phyloP scores from a whole-genome alignment of 1,140 invertebrate species.

The Listronotus oregonensis region DNA sequence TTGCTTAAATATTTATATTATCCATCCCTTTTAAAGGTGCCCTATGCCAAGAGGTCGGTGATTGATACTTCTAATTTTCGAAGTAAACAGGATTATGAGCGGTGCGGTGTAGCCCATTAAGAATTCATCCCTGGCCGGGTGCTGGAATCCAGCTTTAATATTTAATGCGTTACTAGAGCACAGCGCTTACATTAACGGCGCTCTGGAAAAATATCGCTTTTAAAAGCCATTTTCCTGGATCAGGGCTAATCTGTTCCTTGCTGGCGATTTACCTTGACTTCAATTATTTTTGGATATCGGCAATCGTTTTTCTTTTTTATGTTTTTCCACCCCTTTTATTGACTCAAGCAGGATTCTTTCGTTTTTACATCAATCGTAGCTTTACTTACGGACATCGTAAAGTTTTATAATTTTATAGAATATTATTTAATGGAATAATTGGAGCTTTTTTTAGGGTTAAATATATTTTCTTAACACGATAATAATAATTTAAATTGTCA shows the following conservation, averaged over 20 bases:
- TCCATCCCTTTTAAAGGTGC: background rate
- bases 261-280: slow-evolving; percentile 38
- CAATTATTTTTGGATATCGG: slow-evolving; percentile 37
- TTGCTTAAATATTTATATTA: too few species aligned
- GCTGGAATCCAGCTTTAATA: slow-evolving; percentile 44
- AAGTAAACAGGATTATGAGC: slow-evolving; percentile 42
- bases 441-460: too few species aligned
- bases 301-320: slow-evolving; percentile 13
- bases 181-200: slow-evolving; percentile 33
- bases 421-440: too few species aligned
- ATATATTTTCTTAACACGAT: too few species aligned
- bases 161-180: slow-evolving; percentile 37
- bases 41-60: slow-evolving; percentile 22
- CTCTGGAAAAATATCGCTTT: slow-evolving; percentile 22
- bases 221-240: slow-evolving; percentile 43
- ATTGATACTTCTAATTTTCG: slow-evolving; percentile 42
- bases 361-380: background rate
- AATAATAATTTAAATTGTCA: too few species aligned
- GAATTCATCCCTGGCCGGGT: slow-evolving; percentile 40
- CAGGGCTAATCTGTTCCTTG: slow-evolving; percentile 40
- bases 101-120: slow-evolving; percentile 39
- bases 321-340: background rate
- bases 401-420: too few species aligned
- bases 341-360: background rate
- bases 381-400: too few species aligned